Evolutionary conservation across 92 coral and sea anemone species (phyloP).

Genomic region (Galaxea fascicularis): DNA sequence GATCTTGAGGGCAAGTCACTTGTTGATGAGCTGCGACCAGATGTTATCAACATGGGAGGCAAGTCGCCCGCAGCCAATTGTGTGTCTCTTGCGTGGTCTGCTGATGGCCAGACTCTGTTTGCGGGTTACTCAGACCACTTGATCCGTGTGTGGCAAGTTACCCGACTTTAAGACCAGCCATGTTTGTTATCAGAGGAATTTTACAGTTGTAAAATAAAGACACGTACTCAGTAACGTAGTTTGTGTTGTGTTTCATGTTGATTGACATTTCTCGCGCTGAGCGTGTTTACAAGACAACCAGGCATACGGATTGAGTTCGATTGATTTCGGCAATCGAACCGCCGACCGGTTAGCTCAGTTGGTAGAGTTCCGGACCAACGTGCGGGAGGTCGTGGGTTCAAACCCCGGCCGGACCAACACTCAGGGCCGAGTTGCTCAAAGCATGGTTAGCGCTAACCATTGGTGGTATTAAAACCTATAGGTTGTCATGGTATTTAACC

Average conservation of each 20-base stretch:
- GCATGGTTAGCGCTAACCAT: no score
- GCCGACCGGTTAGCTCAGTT: no score
- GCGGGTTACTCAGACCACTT: constrained; percentile 97
- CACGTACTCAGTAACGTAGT: background rate
- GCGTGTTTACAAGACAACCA: background rate
- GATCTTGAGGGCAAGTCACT: constrained; percentile 95
- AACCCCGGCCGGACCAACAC: no score
- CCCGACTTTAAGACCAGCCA: constrained; percentile 66
- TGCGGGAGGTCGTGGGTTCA: no score
- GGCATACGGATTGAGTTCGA: no score
- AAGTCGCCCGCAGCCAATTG: constrained; percentile 87
- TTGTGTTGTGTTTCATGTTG: background rate
- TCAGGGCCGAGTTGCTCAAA: no score
- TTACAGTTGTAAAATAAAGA: constrained; percentile 47
- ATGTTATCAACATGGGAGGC: constrained; percentile 94
- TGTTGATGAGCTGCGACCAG: constrained; percentile 94
- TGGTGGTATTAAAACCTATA: no score
- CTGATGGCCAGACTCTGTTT: constrained; percentile 98
- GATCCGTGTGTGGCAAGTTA: constrained; percentile 99
- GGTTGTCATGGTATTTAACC: no score
- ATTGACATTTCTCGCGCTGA: background rate
- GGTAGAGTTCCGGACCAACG: no score
- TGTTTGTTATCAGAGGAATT: constrained; percentile 34
- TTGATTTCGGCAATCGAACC: no score
- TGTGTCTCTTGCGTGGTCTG: constrained; percentile 98